Evolutionary conservation across 2,113 vertebrate genomes (phyloP), one percentile per base, ranked within the genome.

Genomic region (Marmota monax): DNA sequence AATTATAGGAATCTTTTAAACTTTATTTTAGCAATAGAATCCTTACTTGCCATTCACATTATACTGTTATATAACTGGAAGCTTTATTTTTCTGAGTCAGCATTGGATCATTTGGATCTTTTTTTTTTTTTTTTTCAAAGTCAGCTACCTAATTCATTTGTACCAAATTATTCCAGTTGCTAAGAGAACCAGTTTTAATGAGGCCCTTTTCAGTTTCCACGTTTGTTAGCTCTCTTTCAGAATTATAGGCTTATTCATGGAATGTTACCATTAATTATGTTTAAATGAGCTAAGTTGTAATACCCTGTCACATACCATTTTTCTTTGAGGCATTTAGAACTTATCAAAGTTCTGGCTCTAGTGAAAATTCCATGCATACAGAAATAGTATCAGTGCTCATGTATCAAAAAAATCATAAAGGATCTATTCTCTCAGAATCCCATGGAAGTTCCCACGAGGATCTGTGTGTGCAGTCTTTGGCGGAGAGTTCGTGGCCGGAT

Each of bases 121-220:
- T 45, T 45, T 45, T 45, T 48, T 48, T 48, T 48, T 93, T 73
- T 45, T 70, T 34, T 25, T 6, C 37, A 95, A 87, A 91, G 67
- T 92, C 48, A 56, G 32, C 79, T 96, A 78, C 89, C 83, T 90
- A 74, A 95, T 90, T 96, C 51, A 89, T 95, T 88, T 93, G 67
- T 74, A 67, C 67, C 61, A 67, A 76, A 53, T 88, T 78, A 79
- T 93, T 20, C 39, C 37, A 70, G 42, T 96, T 96, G 84, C 79
- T 78, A 79, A 96, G n/a, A 93, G 74, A 92, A 74, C 39, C 29
- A 94, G 74, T n/a, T 73, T 67, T 94, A 92, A 86, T 65, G 63
- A 86, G 53, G 14, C 39, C 27, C 39, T 94, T 91, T 79, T 65
- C 53, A 61, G 45, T 83, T 89, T 95, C 90, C 18, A 93, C 37